Evolutionary conservation across 2,888 invertebrate species (phyloP).

Genomic region (Quadriops clusia): DNA sequence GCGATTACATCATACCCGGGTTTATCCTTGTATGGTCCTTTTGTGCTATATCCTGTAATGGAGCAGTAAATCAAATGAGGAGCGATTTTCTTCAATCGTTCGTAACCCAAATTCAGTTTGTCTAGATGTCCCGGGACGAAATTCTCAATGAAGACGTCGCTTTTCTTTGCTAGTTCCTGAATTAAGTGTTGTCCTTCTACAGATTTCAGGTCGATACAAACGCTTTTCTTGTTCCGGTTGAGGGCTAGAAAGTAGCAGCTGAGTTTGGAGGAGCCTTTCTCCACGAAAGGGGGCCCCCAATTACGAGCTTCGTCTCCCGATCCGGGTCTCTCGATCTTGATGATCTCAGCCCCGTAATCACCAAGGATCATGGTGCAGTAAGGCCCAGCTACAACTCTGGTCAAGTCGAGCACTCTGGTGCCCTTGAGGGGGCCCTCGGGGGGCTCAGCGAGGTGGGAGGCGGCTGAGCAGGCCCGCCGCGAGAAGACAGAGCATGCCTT

Average conservation of each 20-base stretch:
- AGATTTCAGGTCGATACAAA: conserved; percentile 74
- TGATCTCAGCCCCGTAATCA: conserved; percentile 85
- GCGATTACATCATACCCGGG: conserved; percentile 98
- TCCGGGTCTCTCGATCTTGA: conserved; percentile 80
- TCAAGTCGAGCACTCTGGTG: conserved; percentile 65
- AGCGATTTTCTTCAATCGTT: conserved; percentile 52
- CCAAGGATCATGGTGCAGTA: conserved; percentile 89
- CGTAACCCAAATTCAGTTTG: conserved; percentile 67
- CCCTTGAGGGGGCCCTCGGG: conserved; percentile 61
- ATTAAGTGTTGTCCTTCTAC: conserved; percentile 51
- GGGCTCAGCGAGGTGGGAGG: too few species aligned
- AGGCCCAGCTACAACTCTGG: conserved; percentile 86
- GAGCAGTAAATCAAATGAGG: conserved; percentile 86
- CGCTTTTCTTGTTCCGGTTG: conserved; percentile 90
- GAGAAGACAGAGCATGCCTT: too few species aligned
- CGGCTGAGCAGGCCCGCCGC: too few species aligned
- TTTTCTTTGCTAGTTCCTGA: conserved; percentile 57
- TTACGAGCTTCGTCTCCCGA: conserved; percentile 78
- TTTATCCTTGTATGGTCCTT: conserved; percentile 72
- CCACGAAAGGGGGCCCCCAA: conserved; percentile 86
- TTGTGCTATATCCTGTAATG: conserved; percentile 81
- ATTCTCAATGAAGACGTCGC: conserved; percentile 88
- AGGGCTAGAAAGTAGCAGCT: conserved; percentile 75
- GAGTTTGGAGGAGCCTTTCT: conserved; percentile 41
- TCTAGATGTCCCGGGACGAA: conserved; percentile 84